These are phyloP conservation scores for Mormyrops boulengeri DNA, from an alignment of 2,797 vertebrate genomes.

Conservation along the genomic window DNA sequence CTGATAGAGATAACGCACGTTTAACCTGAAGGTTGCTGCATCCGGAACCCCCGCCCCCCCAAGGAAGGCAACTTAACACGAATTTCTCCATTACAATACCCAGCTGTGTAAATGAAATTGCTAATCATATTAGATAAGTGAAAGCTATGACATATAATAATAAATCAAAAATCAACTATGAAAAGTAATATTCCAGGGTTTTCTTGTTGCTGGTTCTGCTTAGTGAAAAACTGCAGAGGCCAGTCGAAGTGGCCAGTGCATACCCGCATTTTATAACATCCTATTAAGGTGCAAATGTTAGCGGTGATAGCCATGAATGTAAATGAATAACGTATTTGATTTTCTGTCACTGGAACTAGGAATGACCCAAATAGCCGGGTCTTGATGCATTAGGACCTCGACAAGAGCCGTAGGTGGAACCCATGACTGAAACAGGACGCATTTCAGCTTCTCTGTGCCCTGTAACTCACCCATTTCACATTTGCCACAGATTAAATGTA, in stretches of 20 bases:
- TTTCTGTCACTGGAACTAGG: not conserved
- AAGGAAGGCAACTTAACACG: not conserved
- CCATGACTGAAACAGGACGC: not conserved
- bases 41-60: not conserved
- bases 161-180: not conserved
- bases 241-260: not conserved
- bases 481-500: not conserved
- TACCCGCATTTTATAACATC: not conserved
- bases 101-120: not conserved
- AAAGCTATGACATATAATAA: not conserved
- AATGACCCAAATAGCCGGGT: not conserved
- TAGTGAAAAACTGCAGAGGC: not conserved
- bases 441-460: not conserved
- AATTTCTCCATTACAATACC: not conserved
- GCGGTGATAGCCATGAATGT: not conserved
- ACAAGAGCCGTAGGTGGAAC: not conserved
- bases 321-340: slow-evolving; percentile 2
- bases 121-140: not conserved
- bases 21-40: not conserved
- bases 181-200: not conserved
- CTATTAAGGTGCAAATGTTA: slow-evolving; percentile 1
- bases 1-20: no score
- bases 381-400: not conserved
- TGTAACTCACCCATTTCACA: not conserved
- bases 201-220: not conserved